Conservation (phyloP, 2,888 invertebrate genomes). For the Ophioninae sp. region DNA sequence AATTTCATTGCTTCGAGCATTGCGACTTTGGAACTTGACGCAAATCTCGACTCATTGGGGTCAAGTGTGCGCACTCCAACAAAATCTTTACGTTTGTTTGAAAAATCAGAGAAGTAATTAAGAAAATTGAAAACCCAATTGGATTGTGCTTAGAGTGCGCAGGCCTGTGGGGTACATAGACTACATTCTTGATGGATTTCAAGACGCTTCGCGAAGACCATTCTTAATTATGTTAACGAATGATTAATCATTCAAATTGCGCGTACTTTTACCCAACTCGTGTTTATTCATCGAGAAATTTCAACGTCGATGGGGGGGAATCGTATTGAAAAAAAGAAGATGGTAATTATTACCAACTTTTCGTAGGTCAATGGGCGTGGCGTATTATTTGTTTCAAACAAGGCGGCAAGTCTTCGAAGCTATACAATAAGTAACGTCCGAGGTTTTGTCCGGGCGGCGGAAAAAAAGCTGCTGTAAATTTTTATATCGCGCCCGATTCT, state of each 20-base stretch:
- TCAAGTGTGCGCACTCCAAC: too few relatives aligned
- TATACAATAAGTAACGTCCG: slow-evolving; percentile 9
- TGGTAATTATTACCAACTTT: not conserved
- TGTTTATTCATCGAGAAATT: not conserved
- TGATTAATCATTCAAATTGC: not conserved
- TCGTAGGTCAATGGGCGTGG: not conserved
- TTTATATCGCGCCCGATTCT: slow-evolving; percentile 41
- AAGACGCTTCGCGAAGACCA: not conserved
- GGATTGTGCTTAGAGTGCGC: too few relatives aligned
- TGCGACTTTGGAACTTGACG: too few relatives aligned
- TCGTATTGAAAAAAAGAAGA: not conserved
- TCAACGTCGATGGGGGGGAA: not conserved
- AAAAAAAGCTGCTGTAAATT: slow-evolving; percentile 34
- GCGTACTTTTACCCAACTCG: not conserved
- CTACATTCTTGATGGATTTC: too few relatives aligned
- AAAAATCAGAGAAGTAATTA: too few relatives aligned
- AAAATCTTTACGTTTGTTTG: too few relatives aligned
- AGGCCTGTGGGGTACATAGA: too few relatives aligned
- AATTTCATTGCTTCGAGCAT: too few relatives aligned
- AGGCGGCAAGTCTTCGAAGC: slow-evolving; percentile 8
- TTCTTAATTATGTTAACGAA: not conserved
- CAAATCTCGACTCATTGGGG: too few relatives aligned
- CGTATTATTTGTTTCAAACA: slow-evolving; percentile 12
- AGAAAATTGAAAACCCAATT: too few relatives aligned
- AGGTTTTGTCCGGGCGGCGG: slow-evolving; percentile 28